Conservation (phyloP, 2,888 invertebrate species). For the Thymelicus lineola region DNA sequence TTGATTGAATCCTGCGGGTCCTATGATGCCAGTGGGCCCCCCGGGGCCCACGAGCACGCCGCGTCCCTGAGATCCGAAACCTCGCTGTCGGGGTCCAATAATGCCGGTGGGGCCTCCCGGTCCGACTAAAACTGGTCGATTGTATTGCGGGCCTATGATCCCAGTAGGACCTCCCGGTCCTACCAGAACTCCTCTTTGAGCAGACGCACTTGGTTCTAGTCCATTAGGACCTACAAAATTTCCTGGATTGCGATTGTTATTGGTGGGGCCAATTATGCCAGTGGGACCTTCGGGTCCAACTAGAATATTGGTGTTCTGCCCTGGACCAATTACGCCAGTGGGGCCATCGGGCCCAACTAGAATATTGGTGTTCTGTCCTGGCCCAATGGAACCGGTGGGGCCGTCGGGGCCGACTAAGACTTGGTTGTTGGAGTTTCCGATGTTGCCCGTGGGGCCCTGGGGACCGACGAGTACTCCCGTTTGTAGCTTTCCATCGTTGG, state of each 20-base stretch:
- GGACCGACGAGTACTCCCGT: slow-evolving; percentile 48
- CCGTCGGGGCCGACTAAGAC: slow-evolving; percentile 60
- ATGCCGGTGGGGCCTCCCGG: slow-evolving; percentile 76
- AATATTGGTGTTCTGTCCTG: slow-evolving; percentile 48
- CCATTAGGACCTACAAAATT: slow-evolving; percentile 76
- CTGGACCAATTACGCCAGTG: slow-evolving; percentile 44
- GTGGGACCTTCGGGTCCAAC: slow-evolving; percentile 68
- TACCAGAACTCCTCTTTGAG: slow-evolving; percentile 60
- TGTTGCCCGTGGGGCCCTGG: slow-evolving; percentile 64
- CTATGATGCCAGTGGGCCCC: slow-evolving; percentile 59
- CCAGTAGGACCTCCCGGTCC: slow-evolving; percentile 82
- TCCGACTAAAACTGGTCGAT: slow-evolving; percentile 60
- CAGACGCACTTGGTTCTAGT: slow-evolving; percentile 46
- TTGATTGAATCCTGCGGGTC: slow-evolving; percentile 48
- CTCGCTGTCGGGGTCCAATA: slow-evolving; percentile 46
- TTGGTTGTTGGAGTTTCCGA: slow-evolving; percentile 55
- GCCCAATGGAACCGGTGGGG: slow-evolving; percentile 58
- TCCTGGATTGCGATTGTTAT: slow-evolving; percentile 42
- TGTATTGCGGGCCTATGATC: slow-evolving; percentile 58
- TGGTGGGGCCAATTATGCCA: slow-evolving; percentile 48
- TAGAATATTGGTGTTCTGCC: slow-evolving; percentile 53
- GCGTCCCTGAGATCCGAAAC: slow-evolving; percentile 27
- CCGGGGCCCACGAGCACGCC: slow-evolving; percentile 62
- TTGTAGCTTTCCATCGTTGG: slow-evolving; percentile 18
- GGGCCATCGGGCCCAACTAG: slow-evolving; percentile 70